Evolutionary conservation across 2,888 invertebrate species (phyloP).

Genomic region (Trichogramma evanescens): DNA sequence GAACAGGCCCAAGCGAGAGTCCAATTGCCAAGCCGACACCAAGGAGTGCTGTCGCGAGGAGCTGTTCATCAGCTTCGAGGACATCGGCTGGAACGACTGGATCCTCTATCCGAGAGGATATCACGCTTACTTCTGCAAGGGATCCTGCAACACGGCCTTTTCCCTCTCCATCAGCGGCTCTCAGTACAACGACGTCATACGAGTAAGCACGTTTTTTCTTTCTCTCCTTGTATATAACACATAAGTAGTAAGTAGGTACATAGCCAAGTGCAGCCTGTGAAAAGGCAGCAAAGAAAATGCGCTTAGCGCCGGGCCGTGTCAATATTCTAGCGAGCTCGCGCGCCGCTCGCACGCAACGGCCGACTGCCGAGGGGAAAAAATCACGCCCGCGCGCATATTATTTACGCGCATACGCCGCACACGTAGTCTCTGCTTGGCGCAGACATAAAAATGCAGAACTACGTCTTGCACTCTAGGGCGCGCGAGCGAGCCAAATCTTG

Average conservation of each 20-base stretch:
- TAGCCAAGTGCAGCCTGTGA: background rate
- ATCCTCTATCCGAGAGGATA: slow-evolving; percentile 76
- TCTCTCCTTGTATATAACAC: slow-evolving; percentile 24
- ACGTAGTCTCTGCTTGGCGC: no score
- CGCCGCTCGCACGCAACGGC: no score
- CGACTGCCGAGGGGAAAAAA: no score
- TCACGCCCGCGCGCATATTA: no score
- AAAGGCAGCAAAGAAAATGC: background rate
- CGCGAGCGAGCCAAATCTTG: no score
- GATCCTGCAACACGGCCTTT: slow-evolving; percentile 68
- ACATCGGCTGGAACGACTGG: slow-evolving; percentile 86
- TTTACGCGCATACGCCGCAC: no score
- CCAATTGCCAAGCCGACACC: slow-evolving; percentile 63
- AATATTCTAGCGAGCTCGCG: no score
- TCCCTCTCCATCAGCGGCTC: slow-evolving; percentile 60
- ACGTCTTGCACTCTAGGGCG: no score
- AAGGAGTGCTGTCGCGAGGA: slow-evolving; percentile 79
- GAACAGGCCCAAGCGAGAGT: slow-evolving; percentile 56
- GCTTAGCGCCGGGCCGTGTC: no score
- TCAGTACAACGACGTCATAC: slow-evolving; percentile 67
- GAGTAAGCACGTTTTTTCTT: slow-evolving; percentile 54
- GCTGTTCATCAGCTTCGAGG: slow-evolving; percentile 73
- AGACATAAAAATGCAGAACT: no score
- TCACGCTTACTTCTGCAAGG: slow-evolving; percentile 81
- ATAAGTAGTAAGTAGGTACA: background rate